A percentile compares a stretch with the other conserved stretches of the same genome.
phyloP scores from a whole-genome alignment of 2,113 vertebrate genomes.

The Macroglossus sobrinus region DNA sequence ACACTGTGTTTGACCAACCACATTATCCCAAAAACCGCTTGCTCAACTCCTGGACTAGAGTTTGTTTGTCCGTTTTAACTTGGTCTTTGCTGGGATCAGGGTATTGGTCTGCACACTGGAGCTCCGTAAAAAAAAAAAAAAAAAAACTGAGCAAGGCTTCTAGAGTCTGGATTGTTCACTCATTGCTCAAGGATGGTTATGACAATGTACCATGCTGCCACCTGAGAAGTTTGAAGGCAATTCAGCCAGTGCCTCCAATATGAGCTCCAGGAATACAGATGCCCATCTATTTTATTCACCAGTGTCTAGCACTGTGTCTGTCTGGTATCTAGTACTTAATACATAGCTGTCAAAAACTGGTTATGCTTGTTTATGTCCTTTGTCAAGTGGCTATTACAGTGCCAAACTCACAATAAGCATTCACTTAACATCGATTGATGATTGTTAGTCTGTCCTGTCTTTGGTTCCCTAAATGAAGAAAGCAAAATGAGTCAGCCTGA shows the following conservation, averaged over 20 bases:
- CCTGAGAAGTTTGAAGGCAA: not conserved
- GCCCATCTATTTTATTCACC: not conserved
- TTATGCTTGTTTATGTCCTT: not conserved
- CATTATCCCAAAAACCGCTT: not conserved
- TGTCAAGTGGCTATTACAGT: not conserved
- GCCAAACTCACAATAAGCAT: not conserved
- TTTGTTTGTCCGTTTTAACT: not conserved
- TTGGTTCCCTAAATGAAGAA: not conserved
- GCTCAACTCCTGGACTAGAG: not conserved
- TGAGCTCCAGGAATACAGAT: not conserved
- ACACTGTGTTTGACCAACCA: not conserved
- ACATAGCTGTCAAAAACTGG: constrained; percentile 18
- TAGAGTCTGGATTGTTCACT: not conserved
- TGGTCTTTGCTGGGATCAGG: not conserved
- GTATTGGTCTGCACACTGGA: not conserved
- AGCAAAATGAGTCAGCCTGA: not conserved
- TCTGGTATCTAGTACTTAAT: not conserved
- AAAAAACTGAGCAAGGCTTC: not conserved
- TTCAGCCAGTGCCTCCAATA: not conserved
- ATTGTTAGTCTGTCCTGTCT: not conserved
- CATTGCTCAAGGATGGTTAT: not conserved
- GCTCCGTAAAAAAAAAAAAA: not conserved
- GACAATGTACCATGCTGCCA: not conserved
- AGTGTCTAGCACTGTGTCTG: not conserved
- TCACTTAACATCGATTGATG: not conserved